Percentiles rank a stretch among this genome's conserved stretches.
Conservation (phyloP, 2,113 vertebrate species). For the Pangasianodon hypophthalmus region DNA sequence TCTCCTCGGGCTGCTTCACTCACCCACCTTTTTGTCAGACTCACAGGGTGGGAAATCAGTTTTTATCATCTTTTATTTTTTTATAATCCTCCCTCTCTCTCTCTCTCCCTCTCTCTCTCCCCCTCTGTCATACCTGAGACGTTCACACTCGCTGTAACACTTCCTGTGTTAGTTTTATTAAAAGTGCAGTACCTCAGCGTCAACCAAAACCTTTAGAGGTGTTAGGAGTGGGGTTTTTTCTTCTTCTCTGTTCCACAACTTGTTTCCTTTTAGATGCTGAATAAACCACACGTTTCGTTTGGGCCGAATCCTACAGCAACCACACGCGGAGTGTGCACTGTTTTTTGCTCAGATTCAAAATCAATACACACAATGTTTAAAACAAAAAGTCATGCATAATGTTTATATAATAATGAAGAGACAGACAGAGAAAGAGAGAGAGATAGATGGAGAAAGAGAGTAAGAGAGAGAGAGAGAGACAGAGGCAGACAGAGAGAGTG, state of each 20-base stretch:
- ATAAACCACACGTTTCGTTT: not conserved
- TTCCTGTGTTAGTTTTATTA: conserved; percentile 53
- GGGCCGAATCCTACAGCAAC: not conserved
- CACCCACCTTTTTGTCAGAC: conserved; percentile 48
- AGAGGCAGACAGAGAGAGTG: too few species aligned
- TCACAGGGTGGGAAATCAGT: conserved; percentile 51
- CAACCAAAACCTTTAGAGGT: conserved; percentile 26
- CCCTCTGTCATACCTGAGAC: conserved; percentile 27
- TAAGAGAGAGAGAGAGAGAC: too few species aligned
- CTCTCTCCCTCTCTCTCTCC: not conserved
- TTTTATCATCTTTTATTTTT: conserved; percentile 37
- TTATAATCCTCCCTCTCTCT: conserved; percentile 32
- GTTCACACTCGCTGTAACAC: conserved; percentile 57
- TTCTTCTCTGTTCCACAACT: conserved; percentile 16
- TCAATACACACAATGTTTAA: not conserved
- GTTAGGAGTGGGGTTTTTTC: conserved; percentile 3
- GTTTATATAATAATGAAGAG: not conserved
- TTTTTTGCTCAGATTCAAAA: not conserved
- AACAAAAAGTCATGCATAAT: not conserved
- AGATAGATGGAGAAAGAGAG: not conserved
- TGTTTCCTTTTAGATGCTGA: not conserved
- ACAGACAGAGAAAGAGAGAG: not conserved
- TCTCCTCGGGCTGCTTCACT: conserved; percentile 29
- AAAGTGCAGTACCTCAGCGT: conserved; percentile 1
- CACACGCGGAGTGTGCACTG: not conserved